Evolutionary conservation across 1,140 invertebrate species (phyloP).

Genomic region (Diabrotica undecimpunctata): DNA sequence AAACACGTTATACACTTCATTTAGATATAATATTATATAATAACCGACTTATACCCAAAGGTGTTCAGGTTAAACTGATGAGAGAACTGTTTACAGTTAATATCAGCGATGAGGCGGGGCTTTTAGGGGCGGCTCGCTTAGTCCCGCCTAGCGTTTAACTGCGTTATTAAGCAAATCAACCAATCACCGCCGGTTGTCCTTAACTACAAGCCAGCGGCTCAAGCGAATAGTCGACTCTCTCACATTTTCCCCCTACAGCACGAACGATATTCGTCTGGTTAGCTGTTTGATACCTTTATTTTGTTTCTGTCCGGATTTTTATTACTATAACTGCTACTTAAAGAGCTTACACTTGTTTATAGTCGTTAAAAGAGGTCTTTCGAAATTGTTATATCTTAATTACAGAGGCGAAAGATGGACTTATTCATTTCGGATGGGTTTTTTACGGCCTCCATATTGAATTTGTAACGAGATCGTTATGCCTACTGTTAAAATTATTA

Average conservation of each 20-base stretch:
- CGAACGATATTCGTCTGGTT: conserved; percentile 19
- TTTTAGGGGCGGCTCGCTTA: conserved; percentile 3
- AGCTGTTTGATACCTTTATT: conserved; percentile 31
- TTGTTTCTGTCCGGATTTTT: conserved; percentile 38
- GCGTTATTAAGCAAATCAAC: conserved; percentile 31
- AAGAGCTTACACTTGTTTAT: conserved; percentile 44
- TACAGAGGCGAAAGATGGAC: conserved; percentile 29
- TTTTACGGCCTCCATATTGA: too few relatives aligned
- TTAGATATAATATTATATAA: neutral
- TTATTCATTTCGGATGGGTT: conserved; percentile 5
- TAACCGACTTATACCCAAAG: conserved; percentile 28
- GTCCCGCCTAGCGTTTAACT: conserved; percentile 24
- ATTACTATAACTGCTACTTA: conserved; percentile 40
- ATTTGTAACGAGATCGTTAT: too few relatives aligned
- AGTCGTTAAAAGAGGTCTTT: conserved; percentile 39
- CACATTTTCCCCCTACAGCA: neutral
- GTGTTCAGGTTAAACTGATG: conserved; percentile 35
- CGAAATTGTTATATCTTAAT: conserved; percentile 46
- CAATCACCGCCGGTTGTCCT: conserved; percentile 32
- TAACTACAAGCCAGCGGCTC: conserved; percentile 29
- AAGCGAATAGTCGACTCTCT: conserved; percentile 11
- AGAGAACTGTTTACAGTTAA: conserved; percentile 24
- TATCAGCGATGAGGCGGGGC: conserved; percentile 23
- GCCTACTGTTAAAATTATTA: too few relatives aligned
- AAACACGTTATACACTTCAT: neutral